Evolutionary conservation across 2,888 invertebrate genomes (phyloP).

Genomic region (Eupithecia abbreviata): DNA sequence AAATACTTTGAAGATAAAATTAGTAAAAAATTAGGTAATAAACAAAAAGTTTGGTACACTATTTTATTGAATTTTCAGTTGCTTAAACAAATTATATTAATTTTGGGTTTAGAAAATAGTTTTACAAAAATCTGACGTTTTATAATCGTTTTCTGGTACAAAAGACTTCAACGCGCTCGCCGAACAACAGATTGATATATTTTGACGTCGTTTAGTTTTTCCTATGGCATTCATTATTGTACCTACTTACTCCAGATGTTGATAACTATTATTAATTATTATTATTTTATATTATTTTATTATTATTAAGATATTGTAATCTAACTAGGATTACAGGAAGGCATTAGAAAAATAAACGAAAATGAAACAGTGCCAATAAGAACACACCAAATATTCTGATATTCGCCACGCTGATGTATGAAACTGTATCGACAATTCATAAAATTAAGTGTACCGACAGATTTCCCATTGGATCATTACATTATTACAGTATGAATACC

Average conservation of each 20-base stretch:
- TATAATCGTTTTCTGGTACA: background rate
- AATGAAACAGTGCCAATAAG: slow-evolving; percentile 36
- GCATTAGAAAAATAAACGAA: background rate
- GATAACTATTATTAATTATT: too few species aligned
- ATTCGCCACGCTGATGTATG: slow-evolving; percentile 55
- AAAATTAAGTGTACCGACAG: slow-evolving; percentile 65
- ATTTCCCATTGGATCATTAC: slow-evolving; percentile 62
- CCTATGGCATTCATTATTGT: background rate
- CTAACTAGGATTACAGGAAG: background rate
- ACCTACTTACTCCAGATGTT: background rate
- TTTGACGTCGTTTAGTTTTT: background rate
- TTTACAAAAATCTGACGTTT: background rate
- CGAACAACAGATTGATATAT: background rate
- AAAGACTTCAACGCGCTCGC: background rate
- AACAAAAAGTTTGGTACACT: background rate
- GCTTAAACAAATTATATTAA: background rate
- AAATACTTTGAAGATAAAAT: background rate
- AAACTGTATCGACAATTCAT: slow-evolving; percentile 68
- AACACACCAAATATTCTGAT: slow-evolving; percentile 47
- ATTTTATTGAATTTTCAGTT: background rate
- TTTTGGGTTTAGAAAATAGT: background rate
- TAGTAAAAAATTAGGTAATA: background rate
- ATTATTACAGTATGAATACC: slow-evolving; percentile 55
- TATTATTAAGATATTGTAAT: background rate
- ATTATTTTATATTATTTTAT: too few species aligned